Evolutionary conservation across 2,888 invertebrate species (phyloP), one percentile per base, ranked within the genome.

Genomic region (Pyrochroa serraticornis): DNA sequence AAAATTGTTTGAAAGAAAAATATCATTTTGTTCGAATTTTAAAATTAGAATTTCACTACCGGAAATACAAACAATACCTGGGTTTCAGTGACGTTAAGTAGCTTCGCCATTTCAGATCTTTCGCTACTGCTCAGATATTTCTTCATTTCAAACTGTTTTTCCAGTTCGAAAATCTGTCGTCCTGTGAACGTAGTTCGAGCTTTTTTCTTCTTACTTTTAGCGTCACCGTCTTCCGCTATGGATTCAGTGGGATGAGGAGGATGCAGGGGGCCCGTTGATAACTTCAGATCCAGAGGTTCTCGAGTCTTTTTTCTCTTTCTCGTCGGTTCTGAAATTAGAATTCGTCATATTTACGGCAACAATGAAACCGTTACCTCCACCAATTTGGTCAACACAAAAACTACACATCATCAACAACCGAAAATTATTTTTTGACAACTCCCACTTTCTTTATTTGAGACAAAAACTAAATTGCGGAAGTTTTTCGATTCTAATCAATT

Each of bases 61-160:
- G 22, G 22, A 22, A 22, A 22, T n/a, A 33, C 10, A 6, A 35
- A 35, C 36, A 50, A 81, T 76, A 96, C 96, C 92, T 97, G 97
- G 35, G 96, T 96, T 82, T 97, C 97, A 0, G 97, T 97, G 61
- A 97, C 97, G 77, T 92, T 93, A 55, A 97, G 85, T 62, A 95
- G 82, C 71, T 93, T 92, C 14, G 97, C 96, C 93, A 97, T 93
- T 71, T 96, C 96, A 33, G 95, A 91, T 65, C 97, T 81, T 79
- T 97, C 97, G 62, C 93, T 93, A 14, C 95, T 95, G 66, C 95
- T 95, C 63, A 97, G 85, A 81, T 97, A 97, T 82, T 97, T 97
- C 83, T 97, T 97, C 70, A 92, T 85, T 78, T 96, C 97, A 76
- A 97, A 97, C 80, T 96, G 91, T 76, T 95, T 93, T 82, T 97